A percentile compares a stretch with the other conserved stretches of the same genome.
Conservation (phyloP, 2,113 vertebrate genomes). For the Cephalopterus ornatus region DNA sequence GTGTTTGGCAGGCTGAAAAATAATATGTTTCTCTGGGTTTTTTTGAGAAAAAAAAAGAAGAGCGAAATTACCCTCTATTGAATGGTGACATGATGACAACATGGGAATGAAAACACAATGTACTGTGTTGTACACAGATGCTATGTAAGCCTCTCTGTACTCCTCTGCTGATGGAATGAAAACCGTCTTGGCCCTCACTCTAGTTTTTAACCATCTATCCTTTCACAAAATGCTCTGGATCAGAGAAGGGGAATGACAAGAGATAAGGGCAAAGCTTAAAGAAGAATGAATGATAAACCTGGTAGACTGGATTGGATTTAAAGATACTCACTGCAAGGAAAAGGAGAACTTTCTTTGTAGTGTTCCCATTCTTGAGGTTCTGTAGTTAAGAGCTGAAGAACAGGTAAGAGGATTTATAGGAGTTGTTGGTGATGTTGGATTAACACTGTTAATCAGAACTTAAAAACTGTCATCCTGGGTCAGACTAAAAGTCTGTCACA, state of each 20-base stretch:
- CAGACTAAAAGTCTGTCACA: conserved; percentile 11
- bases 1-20: not conserved
- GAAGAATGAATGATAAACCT: not conserved
- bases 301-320: not conserved
- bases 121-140: not conserved
- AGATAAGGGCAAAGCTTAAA: not conserved
- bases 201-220: not conserved
- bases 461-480: conserved; percentile 40
- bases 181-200: not conserved
- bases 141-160: not conserved
- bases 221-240: not conserved
- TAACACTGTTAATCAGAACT: conserved; percentile 24
- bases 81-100: not conserved
- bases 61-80: not conserved
- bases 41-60: not conserved
- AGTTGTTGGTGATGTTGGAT: not conserved
- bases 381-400: not conserved
- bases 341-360: not conserved
- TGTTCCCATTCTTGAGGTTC: not conserved
- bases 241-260: not conserved
- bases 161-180: not conserved
- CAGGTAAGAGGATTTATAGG: not conserved
- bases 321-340: not conserved
- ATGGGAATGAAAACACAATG: not conserved
- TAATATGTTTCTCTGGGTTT: not conserved